phyloP scores from a whole-genome alignment of 2,797 vertebrate species.

The Sylvia borin region DNA sequence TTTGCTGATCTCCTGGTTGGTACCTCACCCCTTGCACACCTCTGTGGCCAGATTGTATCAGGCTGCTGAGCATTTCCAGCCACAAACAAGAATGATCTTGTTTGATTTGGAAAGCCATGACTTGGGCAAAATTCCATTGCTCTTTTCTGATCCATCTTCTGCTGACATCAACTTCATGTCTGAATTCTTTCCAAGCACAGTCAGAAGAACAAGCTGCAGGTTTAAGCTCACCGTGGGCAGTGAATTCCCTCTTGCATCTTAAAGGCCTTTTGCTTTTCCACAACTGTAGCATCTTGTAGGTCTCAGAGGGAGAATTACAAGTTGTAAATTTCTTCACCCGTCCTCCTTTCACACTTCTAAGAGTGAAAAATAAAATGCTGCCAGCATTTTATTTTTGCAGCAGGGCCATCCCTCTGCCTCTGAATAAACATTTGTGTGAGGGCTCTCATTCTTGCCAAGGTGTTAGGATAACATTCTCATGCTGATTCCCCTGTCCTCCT shows the following conservation, averaged over 20 bases:
- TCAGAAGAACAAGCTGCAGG: neutral
- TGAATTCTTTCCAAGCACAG: neutral
- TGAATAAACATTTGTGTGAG: constrained; percentile 64
- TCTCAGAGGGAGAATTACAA: neutral
- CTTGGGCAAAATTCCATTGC: neutral
- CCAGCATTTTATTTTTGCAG: constrained; percentile 23
- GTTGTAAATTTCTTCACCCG: constrained; percentile 30
- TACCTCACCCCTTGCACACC: neutral
- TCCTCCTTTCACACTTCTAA: constrained; percentile 38
- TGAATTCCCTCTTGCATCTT: neutral
- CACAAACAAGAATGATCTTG: neutral
- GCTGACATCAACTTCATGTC: neutral
- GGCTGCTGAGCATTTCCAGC: neutral
- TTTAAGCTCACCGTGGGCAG: neutral
- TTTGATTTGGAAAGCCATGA: neutral
- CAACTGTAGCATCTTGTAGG: neutral
- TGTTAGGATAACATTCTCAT: constrained; percentile 73
- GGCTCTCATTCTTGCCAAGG: constrained; percentile 55
- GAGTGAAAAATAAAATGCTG: constrained; percentile 54
- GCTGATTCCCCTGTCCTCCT: constrained; percentile 51
- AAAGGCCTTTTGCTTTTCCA: constrained; percentile 28
- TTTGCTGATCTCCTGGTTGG: constrained; percentile 7
- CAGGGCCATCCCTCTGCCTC: constrained; percentile 12
- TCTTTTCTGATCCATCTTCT: neutral
- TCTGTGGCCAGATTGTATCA: neutral